These are phyloP conservation scores for Acrocyrtus sp. DNA, from an alignment of 2,888 invertebrate genomes.

Conservation along the genomic window DNA sequence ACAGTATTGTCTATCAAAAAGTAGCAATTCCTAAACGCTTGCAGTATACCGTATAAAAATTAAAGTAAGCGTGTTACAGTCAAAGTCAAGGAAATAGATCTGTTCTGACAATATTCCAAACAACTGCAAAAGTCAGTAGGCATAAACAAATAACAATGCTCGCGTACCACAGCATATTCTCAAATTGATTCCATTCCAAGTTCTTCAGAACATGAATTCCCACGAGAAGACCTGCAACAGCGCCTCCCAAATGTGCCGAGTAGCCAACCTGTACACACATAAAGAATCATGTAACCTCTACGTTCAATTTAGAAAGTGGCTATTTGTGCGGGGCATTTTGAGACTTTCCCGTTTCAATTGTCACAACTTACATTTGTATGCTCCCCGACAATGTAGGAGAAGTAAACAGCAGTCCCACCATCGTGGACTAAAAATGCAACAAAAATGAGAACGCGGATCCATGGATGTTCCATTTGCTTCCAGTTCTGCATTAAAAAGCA, in stretches of 20 bases:
- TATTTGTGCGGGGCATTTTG: too few species aligned
- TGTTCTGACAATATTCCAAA: slow-evolving; percentile 74
- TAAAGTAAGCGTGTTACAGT: too few species aligned
- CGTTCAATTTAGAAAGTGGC: too few species aligned
- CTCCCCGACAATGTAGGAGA: slow-evolving; percentile 78
- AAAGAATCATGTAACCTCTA: too few species aligned
- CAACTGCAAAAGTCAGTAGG: slow-evolving; percentile 77
- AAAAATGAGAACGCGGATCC: slow-evolving; percentile 72
- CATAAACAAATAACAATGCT: slow-evolving; percentile 77
- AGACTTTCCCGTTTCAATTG: too few species aligned
- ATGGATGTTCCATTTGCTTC: slow-evolving; percentile 96
- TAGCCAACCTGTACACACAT: slow-evolving; percentile 79
- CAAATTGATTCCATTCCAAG: slow-evolving; percentile 82
- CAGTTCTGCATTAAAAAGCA: slow-evolving; percentile 79
- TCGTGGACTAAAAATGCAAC: slow-evolving; percentile 83
- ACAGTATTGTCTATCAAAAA: too few species aligned
- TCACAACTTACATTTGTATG: slow-evolving; percentile 70
- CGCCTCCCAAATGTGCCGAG: slow-evolving; percentile 84
- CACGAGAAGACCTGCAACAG: slow-evolving; percentile 80
- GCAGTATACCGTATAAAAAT: too few species aligned
- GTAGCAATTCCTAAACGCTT: too few species aligned
- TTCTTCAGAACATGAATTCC: slow-evolving; percentile 85
- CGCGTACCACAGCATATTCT: slow-evolving; percentile 83
- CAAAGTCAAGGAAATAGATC: slow-evolving; percentile 48
- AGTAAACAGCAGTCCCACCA: slow-evolving; percentile 89